These are phyloP conservation scores for Solea solea DNA, from an alignment of 2,113 vertebrate species.

Conservation along the genomic window DNA sequence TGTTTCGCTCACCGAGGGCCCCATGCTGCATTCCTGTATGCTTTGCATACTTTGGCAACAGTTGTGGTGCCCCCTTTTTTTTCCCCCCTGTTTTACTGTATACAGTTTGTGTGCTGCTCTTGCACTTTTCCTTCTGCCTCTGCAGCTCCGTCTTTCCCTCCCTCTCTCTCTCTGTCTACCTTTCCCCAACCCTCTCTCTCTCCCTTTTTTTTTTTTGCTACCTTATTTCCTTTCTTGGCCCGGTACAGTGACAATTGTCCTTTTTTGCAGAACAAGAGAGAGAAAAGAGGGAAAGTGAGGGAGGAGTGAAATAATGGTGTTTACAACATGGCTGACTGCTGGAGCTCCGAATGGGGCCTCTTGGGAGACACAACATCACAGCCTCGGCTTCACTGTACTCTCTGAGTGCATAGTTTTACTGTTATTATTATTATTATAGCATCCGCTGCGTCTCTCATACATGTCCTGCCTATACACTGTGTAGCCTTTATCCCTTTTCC, in stretches of 20 bases:
- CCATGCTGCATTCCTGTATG: slow-evolving; percentile 97
- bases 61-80: slow-evolving; percentile 79
- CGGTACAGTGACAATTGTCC: slow-evolving; percentile 39
- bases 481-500: slow-evolving; percentile 35
- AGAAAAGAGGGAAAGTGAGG: slow-evolving; percentile 55
- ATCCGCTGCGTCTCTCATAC: slow-evolving; percentile 59
- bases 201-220: slow-evolving; percentile 65
- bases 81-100: slow-evolving; percentile 86
- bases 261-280: slow-evolving; percentile 48
- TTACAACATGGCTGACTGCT: slow-evolving; percentile 75
- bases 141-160: slow-evolving; percentile 4
- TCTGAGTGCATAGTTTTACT: slow-evolving; percentile 50
- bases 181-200: slow-evolving; percentile 43
- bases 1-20: slow-evolving; percentile 95
- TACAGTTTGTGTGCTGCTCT: slow-evolving; percentile 87
- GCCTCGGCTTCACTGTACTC: slow-evolving; percentile 43
- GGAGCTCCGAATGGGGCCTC: slow-evolving; percentile 56
- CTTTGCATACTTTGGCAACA: slow-evolving; percentile 98
- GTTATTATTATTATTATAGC: slow-evolving; percentile 60
- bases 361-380: slow-evolving; percentile 70
- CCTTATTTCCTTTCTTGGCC: slow-evolving; percentile 62
- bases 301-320: slow-evolving; percentile 75
- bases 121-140: slow-evolving; percentile 60
- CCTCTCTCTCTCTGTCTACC: slow-evolving; percentile 3
- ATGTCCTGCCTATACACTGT: slow-evolving; percentile 40